Conservation (phyloP, 1,140 invertebrate genomes). For the Megalonaias nervosa region DNA sequence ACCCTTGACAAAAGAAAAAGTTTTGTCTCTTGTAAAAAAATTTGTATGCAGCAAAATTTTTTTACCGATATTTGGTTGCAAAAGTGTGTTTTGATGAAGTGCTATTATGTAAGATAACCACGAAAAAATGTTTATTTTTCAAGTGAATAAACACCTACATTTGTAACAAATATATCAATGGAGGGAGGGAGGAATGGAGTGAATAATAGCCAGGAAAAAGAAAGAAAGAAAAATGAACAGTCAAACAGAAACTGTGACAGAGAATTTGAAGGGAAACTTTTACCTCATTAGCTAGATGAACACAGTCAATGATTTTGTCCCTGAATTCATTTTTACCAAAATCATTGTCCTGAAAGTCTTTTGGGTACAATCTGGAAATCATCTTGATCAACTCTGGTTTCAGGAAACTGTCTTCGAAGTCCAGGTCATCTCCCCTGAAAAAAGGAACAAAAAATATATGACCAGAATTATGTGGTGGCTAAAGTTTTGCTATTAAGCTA, state of each 20-base stretch:
- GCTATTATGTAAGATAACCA: too few relatives aligned
- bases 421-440: slow-evolving; percentile 48
- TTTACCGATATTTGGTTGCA: too few relatives aligned
- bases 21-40: too few relatives aligned
- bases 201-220: background rate
- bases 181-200: too few relatives aligned
- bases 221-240: background rate
- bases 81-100: too few relatives aligned
- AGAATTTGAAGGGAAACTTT: background rate
- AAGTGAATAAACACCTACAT: too few relatives aligned
- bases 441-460: background rate
- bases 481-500: too few relatives aligned
- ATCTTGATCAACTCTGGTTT: slow-evolving; percentile 70
- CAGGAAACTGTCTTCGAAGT: slow-evolving; percentile 68
- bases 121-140: too few relatives aligned
- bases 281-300: slow-evolving; percentile 57
- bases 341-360: slow-evolving; percentile 65
- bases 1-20: too few relatives aligned
- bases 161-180: too few relatives aligned
- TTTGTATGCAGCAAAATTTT: too few relatives aligned
- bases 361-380: slow-evolving; percentile 66
- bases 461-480: too few relatives aligned
- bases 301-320: slow-evolving; percentile 70
- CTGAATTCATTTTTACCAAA: slow-evolving; percentile 55
- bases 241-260: background rate